Evolutionary conservation across 2,113 vertebrate species (phyloP).

Genomic region (Riparia riparia): DNA sequence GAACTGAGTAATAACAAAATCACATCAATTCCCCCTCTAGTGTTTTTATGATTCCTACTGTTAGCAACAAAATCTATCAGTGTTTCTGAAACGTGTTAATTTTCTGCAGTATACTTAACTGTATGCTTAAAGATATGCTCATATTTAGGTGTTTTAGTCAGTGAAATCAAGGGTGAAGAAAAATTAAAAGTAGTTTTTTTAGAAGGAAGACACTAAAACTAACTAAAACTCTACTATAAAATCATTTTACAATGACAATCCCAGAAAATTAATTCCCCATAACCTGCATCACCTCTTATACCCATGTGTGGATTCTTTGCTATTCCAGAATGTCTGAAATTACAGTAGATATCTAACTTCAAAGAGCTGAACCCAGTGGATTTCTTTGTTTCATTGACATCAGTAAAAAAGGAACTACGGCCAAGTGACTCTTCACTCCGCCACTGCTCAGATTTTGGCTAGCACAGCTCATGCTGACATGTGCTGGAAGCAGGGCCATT

Average conservation of each 20-base stretch:
- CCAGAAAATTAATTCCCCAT: neutral
- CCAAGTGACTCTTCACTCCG: neutral
- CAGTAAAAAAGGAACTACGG: neutral
- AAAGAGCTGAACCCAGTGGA: rapidly evolving
- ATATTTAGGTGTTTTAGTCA: neutral
- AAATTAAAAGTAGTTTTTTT: neutral
- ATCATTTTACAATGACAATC: neutral
- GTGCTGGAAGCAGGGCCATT: neutral
- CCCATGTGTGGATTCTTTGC: neutral
- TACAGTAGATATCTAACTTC: neutral
- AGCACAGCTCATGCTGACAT: neutral
- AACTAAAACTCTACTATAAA: neutral
- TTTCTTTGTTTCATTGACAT: neutral
- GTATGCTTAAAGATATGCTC: neutral
- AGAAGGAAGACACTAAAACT: neutral
- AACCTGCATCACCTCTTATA: neutral
- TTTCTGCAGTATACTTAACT: neutral
- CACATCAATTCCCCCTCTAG: neutral
- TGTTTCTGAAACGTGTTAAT: neutral
- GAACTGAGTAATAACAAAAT: neutral
- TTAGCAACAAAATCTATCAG: neutral
- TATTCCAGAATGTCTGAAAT: neutral
- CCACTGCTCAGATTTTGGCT: neutral
- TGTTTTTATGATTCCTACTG: neutral
- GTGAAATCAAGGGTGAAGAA: neutral